phyloP scores from a whole-genome alignment of 1,140 invertebrate genomes.

The Drosophila nigrodunni region DNA sequence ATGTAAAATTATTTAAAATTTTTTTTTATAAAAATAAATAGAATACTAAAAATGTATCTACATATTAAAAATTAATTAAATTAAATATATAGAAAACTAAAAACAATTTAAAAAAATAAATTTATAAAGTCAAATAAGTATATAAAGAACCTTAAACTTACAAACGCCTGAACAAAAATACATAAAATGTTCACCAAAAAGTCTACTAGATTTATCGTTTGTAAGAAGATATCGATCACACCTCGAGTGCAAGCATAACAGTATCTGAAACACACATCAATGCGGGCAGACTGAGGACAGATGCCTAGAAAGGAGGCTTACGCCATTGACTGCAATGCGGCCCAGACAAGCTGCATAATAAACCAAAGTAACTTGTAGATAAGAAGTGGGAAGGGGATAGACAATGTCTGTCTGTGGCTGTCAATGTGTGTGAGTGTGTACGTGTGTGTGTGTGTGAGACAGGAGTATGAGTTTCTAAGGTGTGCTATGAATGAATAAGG shows the following conservation, averaged over 20 bases:
- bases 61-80: no score
- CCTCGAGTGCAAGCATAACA: constrained; percentile 4
- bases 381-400: background rate
- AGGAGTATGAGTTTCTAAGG: background rate
- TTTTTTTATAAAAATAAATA: no score
- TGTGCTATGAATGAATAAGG: constrained; percentile 20
- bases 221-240: background rate
- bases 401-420: no score
- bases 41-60: no score
- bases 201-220: background rate
- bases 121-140: no score
- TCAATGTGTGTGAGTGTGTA: no score
- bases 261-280: constrained; percentile 53
- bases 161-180: no score
- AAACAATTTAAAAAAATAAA: no score
- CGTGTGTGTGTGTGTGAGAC: background rate
- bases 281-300: constrained; percentile 55
- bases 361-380: constrained; percentile 14
- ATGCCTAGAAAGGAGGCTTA: constrained; percentile 36
- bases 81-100: no score
- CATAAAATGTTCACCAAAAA: no score
- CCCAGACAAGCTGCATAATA: constrained; percentile 61
- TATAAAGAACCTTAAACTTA: no score
- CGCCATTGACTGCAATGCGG: constrained; percentile 52
- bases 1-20: no score